Base-by-base conservation (phyloP, 2,797 vertebrate genomes). In the Sphenodon punctatus region DNA sequence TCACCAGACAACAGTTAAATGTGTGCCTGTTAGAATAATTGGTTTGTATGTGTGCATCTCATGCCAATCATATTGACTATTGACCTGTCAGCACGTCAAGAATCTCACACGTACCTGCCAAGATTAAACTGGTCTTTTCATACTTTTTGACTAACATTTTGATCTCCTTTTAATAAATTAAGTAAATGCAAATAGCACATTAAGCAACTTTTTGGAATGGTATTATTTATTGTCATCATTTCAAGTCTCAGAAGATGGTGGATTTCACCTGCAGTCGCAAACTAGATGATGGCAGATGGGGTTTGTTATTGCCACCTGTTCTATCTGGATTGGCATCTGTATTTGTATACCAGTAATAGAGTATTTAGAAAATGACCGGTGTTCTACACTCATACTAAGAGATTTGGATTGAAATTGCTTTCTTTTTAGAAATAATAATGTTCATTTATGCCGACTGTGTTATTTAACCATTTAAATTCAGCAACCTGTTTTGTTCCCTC, bases 291-390 rank as follows among this genome's bases (percentile, higher is more conserved):
- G 49, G 49, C 82, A 95, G 79, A 89, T 89, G 84, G 55, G 6
- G 66, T 90, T 90, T 78, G 78, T 74, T 81, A 41, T 82, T 39
- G 27, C 58, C 84, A 91, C 75, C 86, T 93, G 85, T 22, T 86
- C 74, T 46, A 38, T 67, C 43, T 73, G 80, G 85, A 76, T 77
- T 39, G 84, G 59, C 36, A 92, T 60, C 56, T 89, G 75, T 38
- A 82, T 87, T 88, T 91, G 30, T 88, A 86, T 85, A 75, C 34
- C 49, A 34, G 8, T 60, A 75, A 53, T 76, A 39, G 41, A 78
- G 75, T 78, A 71, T 83, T 91, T 79, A 90, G 61, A 73, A 72
- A 88, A 45, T 41, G 51, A 36, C 32, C 65, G 67, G 22, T 34
- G 88, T 84, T 84, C 39, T 84, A 61, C 22, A 56, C 17, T 79